Conservation (phyloP, 2,113 vertebrate genomes). For the Pterocles burchelli region DNA sequence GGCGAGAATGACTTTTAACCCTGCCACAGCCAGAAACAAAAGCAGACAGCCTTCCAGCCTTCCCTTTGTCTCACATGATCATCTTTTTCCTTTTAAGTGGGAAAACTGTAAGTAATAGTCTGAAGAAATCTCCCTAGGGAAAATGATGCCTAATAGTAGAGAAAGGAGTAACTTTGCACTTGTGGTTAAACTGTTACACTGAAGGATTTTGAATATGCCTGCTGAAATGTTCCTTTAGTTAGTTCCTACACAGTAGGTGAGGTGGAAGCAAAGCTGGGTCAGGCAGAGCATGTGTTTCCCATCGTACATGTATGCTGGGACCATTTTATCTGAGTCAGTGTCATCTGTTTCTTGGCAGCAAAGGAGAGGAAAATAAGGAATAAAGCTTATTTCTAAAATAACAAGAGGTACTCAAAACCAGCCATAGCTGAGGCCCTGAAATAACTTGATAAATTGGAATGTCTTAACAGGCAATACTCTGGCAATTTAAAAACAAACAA, state of each 20-base stretch:
- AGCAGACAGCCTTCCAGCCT: background rate
- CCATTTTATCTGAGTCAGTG: background rate
- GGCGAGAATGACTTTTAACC: background rate
- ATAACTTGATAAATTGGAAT: background rate
- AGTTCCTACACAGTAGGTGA: background rate
- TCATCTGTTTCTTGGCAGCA: background rate
- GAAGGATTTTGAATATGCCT: accelerated
- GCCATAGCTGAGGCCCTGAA: background rate
- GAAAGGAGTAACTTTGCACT: background rate
- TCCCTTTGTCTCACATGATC: background rate
- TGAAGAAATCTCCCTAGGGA: background rate
- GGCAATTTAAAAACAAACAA: background rate
- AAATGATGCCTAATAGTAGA: accelerated
- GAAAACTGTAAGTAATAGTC: background rate
- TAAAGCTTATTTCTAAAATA: background rate
- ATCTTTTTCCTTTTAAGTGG: slow-evolving; percentile 2
- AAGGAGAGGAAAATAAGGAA: background rate
- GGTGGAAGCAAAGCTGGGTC: background rate
- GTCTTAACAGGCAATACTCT: background rate
- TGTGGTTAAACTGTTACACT: background rate
- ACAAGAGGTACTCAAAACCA: background rate
- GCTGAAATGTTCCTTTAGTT: background rate
- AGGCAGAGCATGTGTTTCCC: background rate
- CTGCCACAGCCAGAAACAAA: background rate
- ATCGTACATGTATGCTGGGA: background rate